Percentiles rank a stretch among this genome's conserved stretches.
Evolutionary conservation across 2,797 vertebrate genomes (phyloP).

Genomic region (Hypotaenidia okinawae): DNA sequence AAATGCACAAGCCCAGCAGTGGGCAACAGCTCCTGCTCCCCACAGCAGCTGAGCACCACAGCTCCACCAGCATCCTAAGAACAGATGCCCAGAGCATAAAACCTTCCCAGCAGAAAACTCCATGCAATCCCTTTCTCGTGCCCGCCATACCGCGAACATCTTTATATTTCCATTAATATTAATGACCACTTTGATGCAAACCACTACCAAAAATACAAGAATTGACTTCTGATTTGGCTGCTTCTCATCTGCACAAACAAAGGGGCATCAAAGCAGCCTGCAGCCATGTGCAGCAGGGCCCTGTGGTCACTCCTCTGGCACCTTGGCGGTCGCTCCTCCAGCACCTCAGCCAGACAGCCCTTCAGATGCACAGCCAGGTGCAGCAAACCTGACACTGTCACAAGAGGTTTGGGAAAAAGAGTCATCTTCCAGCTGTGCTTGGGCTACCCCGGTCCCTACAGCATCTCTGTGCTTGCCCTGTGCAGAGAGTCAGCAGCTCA

Average conservation of each 20-base stretch:
- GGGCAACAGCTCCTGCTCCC: neutral
- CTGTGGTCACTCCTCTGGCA: neutral
- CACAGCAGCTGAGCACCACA: neutral
- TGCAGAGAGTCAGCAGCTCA: too few relatives aligned
- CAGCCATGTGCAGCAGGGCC: rapidly evolving
- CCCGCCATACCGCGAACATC: neutral
- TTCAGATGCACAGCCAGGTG: neutral
- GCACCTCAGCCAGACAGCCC: neutral
- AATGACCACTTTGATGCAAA: neutral
- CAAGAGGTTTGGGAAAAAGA: neutral
- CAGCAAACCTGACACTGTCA: neutral
- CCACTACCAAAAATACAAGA: neutral
- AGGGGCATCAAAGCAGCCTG: neutral
- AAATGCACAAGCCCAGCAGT: rapidly evolving
- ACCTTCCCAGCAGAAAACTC: neutral
- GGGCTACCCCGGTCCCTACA: neutral
- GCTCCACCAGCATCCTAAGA: neutral
- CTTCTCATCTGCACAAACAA: neutral
- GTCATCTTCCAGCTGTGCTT: neutral
- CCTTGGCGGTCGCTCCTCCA: neutral
- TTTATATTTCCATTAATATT: neutral
- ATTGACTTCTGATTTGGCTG: neutral
- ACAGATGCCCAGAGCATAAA: neutral
- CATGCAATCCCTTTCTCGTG: neutral
- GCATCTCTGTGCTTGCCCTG: too few relatives aligned